Evolutionary conservation across 2,888 invertebrate species (phyloP), one percentile per base, ranked within the genome.

Genomic region (Mayetiola destructor): DNA sequence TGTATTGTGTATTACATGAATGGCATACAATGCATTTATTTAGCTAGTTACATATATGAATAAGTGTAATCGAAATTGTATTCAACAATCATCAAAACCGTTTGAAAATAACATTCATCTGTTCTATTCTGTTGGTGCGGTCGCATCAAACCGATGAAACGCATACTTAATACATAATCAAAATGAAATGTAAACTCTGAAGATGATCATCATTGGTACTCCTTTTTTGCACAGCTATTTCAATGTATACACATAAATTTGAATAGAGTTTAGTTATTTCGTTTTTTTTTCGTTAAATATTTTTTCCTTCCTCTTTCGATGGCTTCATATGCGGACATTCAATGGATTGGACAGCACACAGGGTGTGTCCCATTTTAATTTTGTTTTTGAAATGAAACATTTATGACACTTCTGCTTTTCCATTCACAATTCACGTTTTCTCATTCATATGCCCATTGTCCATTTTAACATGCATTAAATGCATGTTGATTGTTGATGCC

Each of bases 141-240:
- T 48, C 48, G 27, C 48, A 48, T 48, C 48, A 48, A 48, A 48
- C 48, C 48, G 27, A 48, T 48, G 27, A 48, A 48, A 48, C 27
- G 48, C 48, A 27, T 48, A 27, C 27, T 48, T 27, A 48, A 48
- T 12, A 14, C 16, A 27, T 23, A 48, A 48, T 48, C 27, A 48
- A 27, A 48, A 48, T 48, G 48, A 3, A n/a, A 48, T 23, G n/a
- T 36, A 39, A 23, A 23, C 42, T 42, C 40, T 40, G 18, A 18
- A 20, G 4, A 3, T 20, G 5, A 20, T 21, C 20, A 3, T 37
- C 8, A n/a, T 4, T 37, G 14, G 8, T 16, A 10, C 37, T 37
- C n/a, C n/a, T n/a, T n/a, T n/a, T n/a, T n/a, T n/a, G n/a, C n/a
- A n/a, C n/a, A n/a, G n/a, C n/a, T n/a, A n/a, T n/a, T n/a, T n/a